phyloP scores from a whole-genome alignment of 1,140 invertebrate species.

The Cyrtorhinus lividipennis region DNA sequence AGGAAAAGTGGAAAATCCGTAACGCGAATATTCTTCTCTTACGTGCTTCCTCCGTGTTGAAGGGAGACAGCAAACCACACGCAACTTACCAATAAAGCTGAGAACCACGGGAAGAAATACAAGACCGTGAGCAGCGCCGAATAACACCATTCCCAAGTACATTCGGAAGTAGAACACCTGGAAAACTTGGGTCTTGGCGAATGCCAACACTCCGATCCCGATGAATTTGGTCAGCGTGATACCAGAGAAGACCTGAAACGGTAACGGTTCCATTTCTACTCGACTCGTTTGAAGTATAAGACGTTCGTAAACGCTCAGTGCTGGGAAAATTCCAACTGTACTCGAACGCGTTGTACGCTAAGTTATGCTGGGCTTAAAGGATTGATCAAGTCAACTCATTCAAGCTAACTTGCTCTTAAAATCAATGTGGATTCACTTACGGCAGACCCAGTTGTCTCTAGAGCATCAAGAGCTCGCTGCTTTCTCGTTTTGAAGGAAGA shows the following conservation, averaged over 20 bases:
- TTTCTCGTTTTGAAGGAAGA: slow-evolving; percentile 52
- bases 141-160: slow-evolving; percentile 92
- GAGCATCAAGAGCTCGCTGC: slow-evolving; percentile 62
- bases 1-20: too few relatives aligned
- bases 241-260: slow-evolving; percentile 69
- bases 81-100: slow-evolving; percentile 84
- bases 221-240: slow-evolving; percentile 95
- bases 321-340: too few relatives aligned
- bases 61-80: too few relatives aligned
- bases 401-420: too few relatives aligned
- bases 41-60: too few relatives aligned
- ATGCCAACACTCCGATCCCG: slow-evolving; percentile 85
- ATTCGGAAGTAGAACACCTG: slow-evolving; percentile 96
- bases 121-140: slow-evolving; percentile 90
- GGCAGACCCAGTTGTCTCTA: slow-evolving; percentile 89
- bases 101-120: slow-evolving; percentile 92
- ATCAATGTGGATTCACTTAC: too few relatives aligned
- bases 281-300: too few relatives aligned
- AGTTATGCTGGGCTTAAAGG: too few relatives aligned
- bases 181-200: slow-evolving; percentile 95
- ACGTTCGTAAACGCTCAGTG: too few relatives aligned
- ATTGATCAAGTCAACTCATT: too few relatives aligned
- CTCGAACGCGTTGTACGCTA: too few relatives aligned
- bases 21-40: too few relatives aligned
- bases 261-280: slow-evolving; percentile 20